A percentile compares a stretch with the other conserved stretches of the same genome.
These are phyloP conservation scores for Nylanderia fulva DNA, from an alignment of 1,140 invertebrate genomes.

Conservation along the genomic window DNA sequence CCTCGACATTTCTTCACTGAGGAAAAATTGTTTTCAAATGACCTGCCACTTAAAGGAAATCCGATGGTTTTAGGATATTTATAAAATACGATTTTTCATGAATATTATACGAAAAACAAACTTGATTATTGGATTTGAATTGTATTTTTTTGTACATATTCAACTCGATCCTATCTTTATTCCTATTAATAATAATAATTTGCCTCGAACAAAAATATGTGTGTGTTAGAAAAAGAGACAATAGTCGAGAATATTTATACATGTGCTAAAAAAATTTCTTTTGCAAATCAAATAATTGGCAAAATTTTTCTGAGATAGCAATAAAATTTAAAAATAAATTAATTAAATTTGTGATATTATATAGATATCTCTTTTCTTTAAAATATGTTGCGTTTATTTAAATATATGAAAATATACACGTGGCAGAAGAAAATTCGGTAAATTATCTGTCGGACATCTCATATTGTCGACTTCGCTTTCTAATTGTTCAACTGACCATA, in stretches of 20 bases:
- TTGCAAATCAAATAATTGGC: background rate
- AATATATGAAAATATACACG: background rate
- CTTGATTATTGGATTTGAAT: too few relatives aligned
- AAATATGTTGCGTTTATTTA: constrained; percentile 8
- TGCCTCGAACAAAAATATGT: background rate
- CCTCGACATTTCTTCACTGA: too few relatives aligned
- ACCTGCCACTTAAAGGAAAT: too few relatives aligned
- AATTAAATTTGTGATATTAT: background rate
- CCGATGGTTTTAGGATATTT: too few relatives aligned
- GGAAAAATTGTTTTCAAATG: too few relatives aligned
- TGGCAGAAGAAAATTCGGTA: background rate
- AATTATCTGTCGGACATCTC: constrained; percentile 1
- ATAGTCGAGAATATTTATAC: background rate
- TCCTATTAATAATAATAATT: too few relatives aligned
- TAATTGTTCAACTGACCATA: constrained; percentile 27
- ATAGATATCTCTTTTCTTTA: background rate
- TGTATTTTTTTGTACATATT: too few relatives aligned
- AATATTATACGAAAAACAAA: too few relatives aligned
- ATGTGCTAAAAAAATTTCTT: background rate
- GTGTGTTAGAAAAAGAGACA: background rate
- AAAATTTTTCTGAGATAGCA: background rate
- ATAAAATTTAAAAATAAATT: background rate
- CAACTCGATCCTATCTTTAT: too few relatives aligned
- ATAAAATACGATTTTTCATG: too few relatives aligned
- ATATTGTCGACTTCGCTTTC: background rate